A percentile compares a stretch with the other conserved stretches of the same genome.
Conservation (phyloP, 2,113 vertebrate species). For the Cinclus mexicanus region DNA sequence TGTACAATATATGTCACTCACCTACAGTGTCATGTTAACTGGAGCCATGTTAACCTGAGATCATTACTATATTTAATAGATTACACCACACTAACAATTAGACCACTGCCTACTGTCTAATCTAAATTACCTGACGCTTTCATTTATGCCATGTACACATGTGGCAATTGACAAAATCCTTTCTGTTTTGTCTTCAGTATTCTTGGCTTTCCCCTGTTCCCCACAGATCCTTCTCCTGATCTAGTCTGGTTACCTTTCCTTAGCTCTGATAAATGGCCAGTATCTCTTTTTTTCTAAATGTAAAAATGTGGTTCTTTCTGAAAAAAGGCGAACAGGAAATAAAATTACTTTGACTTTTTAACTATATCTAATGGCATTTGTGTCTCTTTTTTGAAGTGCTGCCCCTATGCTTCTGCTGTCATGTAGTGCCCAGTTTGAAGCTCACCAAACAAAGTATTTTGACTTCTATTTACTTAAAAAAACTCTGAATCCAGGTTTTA, state of each 20-base stretch:
- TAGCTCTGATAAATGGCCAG: not conserved
- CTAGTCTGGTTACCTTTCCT: not conserved
- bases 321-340: not conserved
- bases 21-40: not conserved
- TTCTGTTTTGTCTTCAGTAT: not conserved
- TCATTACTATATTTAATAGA: not conserved
- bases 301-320: not conserved
- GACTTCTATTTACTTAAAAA: not conserved
- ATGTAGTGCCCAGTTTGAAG: not conserved
- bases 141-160: rapidly evolving
- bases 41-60: not conserved
- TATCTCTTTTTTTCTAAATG: not conserved
- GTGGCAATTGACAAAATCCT: not conserved
- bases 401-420: not conserved
- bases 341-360: not conserved
- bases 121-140: not conserved
- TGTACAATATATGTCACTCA: not conserved
- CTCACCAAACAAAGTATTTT: not conserved
- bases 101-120: not conserved
- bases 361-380: not conserved
- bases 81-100: not conserved
- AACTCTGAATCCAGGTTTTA: not conserved
- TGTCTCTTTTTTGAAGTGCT: not conserved
- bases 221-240: not conserved
- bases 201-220: not conserved